Conservation (phyloP, 2,113 vertebrate genomes). For the Coryphaenoides rupestris region DNA sequence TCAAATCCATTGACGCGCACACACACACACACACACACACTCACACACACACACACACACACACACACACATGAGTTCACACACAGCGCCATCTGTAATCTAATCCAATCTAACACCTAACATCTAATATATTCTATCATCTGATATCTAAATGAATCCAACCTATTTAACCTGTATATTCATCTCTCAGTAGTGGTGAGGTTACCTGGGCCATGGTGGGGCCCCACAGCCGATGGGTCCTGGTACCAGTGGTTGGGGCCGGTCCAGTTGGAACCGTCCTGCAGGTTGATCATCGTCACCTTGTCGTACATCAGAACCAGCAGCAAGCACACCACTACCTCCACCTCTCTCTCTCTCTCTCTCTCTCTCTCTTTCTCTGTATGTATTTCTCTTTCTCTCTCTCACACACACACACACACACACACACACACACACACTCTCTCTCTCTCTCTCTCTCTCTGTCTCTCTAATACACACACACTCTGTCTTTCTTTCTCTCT, state of each 20-base stretch:
- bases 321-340: slow-evolving; percentile 8
- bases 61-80: too few relatives aligned
- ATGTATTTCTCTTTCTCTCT: not conserved
- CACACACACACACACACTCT: not conserved
- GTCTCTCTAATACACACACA: not conserved
- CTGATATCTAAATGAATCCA: too few relatives aligned
- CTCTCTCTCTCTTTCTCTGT: not conserved
- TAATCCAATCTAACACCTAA: too few relatives aligned
- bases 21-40: too few relatives aligned
- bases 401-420: not conserved
- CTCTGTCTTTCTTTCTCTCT: not conserved
- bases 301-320: slow-evolving; percentile 77
- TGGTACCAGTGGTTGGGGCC: slow-evolving; percentile 81
- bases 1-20: too few relatives aligned
- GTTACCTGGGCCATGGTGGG: slow-evolving; percentile 73
- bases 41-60: too few relatives aligned
- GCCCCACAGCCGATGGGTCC: slow-evolving; percentile 69
- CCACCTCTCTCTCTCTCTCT: not conserved
- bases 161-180: too few relatives aligned
- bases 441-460: not conserved
- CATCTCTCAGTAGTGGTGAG: not conserved
- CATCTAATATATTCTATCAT: too few relatives aligned
- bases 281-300: slow-evolving; percentile 83
- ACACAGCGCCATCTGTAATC: too few relatives aligned
- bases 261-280: slow-evolving; percentile 78